Conservation (phyloP, 2,797 vertebrate species). For the Chelmon rostratus region DNA sequence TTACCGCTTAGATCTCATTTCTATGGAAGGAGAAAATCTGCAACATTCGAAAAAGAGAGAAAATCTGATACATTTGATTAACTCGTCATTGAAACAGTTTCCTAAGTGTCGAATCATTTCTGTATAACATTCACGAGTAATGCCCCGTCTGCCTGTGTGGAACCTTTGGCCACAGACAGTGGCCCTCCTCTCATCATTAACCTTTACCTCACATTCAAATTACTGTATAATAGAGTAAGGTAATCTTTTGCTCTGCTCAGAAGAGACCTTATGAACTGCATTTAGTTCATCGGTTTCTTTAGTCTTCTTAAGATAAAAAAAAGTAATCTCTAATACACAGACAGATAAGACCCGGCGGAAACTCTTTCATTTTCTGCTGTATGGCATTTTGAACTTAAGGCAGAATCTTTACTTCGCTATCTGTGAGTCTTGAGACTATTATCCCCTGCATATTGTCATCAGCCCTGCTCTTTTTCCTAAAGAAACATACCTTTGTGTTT, state of each 20-base stretch:
- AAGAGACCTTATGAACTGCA: constrained; percentile 74
- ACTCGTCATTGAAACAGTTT: constrained; percentile 54
- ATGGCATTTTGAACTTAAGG: constrained; percentile 72
- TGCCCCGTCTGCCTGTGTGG: constrained; percentile 57
- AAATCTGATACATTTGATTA: constrained; percentile 39
- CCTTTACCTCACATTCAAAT: constrained; percentile 83
- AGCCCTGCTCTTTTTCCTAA: constrained; percentile 21
- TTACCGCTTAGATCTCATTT: neutral
- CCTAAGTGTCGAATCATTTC: constrained; percentile 56
- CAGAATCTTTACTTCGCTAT: constrained; percentile 61
- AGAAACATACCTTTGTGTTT: constrained; percentile 33
- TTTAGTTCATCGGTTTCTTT: constrained; percentile 78
- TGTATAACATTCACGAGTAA: constrained; percentile 68
- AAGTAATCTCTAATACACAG: constrained; percentile 77
- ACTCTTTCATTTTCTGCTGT: constrained; percentile 68
- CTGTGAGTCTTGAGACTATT: constrained; percentile 46
- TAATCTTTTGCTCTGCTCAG: constrained; percentile 80
- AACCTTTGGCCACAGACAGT: constrained; percentile 71
- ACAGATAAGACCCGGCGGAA: constrained; percentile 71
- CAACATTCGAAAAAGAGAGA: neutral
- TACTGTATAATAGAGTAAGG: constrained; percentile 81
- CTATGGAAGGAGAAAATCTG: neutral
- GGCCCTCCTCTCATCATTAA: constrained; percentile 82
- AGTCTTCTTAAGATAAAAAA: constrained; percentile 73
- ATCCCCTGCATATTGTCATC: constrained; percentile 41